A percentile compares a stretch with the other conserved stretches of the same genome.
Evolutionary conservation across 2,888 invertebrate species (phyloP).

Genomic region (Hylaea fasciaria): DNA sequence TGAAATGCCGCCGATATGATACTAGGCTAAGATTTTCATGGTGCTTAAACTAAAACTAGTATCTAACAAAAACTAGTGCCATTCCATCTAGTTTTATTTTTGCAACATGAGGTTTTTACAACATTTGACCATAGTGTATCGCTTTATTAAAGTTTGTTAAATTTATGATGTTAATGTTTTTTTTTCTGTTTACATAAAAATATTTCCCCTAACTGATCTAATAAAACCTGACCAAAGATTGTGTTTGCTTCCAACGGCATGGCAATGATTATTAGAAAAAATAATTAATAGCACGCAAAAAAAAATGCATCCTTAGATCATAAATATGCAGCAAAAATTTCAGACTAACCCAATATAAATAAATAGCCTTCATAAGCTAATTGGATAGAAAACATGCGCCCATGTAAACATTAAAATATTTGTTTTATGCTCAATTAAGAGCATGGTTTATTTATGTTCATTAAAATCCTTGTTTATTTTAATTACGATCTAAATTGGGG

Average conservation of each 20-base stretch:
- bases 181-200: too few relatives aligned
- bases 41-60: not conserved
- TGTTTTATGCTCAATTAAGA: constrained; percentile 18
- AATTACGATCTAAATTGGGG: constrained; percentile 10
- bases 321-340: not conserved
- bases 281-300: too few relatives aligned
- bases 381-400: constrained; percentile 12
- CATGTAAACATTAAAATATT: constrained; percentile 19
- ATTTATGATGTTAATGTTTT: too few relatives aligned
- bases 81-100: too few relatives aligned
- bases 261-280: too few relatives aligned
- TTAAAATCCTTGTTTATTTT: constrained; percentile 14
- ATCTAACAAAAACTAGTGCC: not conserved
- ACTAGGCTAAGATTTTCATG: not conserved
- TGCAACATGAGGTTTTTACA: too few relatives aligned
- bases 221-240: too few relatives aligned
- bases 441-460: constrained; percentile 21
- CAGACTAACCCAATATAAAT: not conserved
- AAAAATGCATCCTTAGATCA: too few relatives aligned
- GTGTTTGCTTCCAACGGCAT: too few relatives aligned
- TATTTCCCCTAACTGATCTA: too few relatives aligned
- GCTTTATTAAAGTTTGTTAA: too few relatives aligned
- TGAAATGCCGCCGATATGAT: constrained; percentile 2
- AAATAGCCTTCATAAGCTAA: constrained; percentile 11
- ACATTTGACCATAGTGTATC: too few relatives aligned